Evolutionary conservation across 2,888 invertebrate species (phyloP).

Genomic region (Lathronympha strigana): DNA sequence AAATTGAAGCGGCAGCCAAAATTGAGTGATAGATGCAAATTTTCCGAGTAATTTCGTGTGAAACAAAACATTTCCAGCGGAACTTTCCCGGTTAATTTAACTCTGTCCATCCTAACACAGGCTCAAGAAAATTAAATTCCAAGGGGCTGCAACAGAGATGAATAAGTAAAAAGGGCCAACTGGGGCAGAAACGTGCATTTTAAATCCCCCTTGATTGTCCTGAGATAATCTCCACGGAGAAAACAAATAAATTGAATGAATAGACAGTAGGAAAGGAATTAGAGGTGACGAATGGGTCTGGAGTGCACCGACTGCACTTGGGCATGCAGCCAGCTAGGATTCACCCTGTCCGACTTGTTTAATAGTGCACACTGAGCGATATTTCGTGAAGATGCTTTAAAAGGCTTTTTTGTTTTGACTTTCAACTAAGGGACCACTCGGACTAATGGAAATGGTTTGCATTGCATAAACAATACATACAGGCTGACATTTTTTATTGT

Average conservation of each 20-base stretch:
- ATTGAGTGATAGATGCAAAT: neutral
- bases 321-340: constrained; percentile 30
- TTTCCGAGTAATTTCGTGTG: constrained; percentile 5
- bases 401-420: too few relatives aligned
- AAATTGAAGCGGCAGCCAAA: neutral
- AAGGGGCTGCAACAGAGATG: constrained; percentile 34
- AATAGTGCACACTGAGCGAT: constrained; percentile 16
- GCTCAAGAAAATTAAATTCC: constrained; percentile 38
- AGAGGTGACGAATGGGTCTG: constrained; percentile 31
- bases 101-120: constrained; percentile 21
- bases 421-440: too few relatives aligned
- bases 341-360: constrained; percentile 29
- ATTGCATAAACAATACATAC: too few relatives aligned
- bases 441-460: too few relatives aligned
- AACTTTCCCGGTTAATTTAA: constrained; percentile 24
- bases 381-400: constrained; percentile 7
- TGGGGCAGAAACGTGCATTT: constrained; percentile 32
- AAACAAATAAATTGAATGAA: constrained; percentile 28
- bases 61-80: constrained; percentile 10
- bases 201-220: constrained; percentile 28
- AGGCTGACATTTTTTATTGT: too few relatives aligned
- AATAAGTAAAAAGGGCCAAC: constrained; percentile 31
- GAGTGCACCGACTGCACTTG: constrained; percentile 28
- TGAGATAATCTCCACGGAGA: constrained; percentile 30
- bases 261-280: constrained; percentile 30